phyloP scores from a whole-genome alignment of 2,113 vertebrate genomes.

The Camelus bactrianus region DNA sequence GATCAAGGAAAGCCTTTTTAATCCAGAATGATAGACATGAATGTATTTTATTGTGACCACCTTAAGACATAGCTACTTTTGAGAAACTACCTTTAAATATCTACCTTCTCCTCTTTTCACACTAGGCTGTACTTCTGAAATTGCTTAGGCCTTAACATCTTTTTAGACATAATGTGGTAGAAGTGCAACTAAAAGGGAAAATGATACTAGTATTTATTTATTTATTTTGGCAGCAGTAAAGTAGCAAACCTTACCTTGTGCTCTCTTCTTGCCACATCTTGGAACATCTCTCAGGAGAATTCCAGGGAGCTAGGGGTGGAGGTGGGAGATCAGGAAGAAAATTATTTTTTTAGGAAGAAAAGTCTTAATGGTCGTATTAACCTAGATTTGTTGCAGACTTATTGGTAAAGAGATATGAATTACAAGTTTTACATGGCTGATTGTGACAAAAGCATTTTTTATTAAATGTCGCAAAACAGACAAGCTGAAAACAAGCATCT shows the following conservation, averaged over 20 bases:
- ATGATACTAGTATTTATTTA: background rate
- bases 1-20: background rate
- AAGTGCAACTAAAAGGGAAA: background rate
- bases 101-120: background rate
- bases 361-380: background rate
- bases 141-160: background rate
- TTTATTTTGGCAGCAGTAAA: background rate
- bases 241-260: background rate
- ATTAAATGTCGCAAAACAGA: background rate
- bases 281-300: background rate
- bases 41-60: background rate
- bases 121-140: slow-evolving; percentile 10
- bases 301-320: background rate
- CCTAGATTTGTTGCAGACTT: background rate
- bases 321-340: background rate
- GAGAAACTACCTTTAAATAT: slow-evolving; percentile 14
- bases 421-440: background rate
- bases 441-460: slow-evolving; percentile 20
- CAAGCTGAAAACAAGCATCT: background rate
- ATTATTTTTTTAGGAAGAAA: background rate
- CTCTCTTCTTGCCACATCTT: background rate
- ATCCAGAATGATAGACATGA: background rate
- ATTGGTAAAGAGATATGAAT: background rate
- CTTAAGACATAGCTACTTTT: background rate
- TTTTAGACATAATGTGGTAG: background rate